Evolutionary conservation across 2,113 vertebrate genomes (phyloP).

Genomic region (Cacatua alba): DNA sequence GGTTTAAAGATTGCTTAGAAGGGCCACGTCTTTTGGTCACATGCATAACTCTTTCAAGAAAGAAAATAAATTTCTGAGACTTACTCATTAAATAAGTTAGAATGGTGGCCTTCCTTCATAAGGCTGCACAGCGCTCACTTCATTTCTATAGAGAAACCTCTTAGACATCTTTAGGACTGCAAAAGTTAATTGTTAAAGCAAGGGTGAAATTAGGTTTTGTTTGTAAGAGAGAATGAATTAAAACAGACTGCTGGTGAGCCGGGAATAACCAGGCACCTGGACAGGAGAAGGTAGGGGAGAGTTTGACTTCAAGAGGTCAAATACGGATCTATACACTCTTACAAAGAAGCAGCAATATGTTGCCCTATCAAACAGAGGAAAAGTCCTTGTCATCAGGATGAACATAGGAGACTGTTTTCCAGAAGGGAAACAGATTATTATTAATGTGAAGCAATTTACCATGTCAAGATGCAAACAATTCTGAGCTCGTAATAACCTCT

Average conservation of each 20-base stretch:
- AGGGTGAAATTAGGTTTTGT: background rate
- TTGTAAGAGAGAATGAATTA: background rate
- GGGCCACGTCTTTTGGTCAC: background rate
- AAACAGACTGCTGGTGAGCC: background rate
- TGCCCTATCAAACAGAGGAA: background rate
- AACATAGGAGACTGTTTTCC: background rate
- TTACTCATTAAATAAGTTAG: background rate
- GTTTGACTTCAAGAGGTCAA: background rate
- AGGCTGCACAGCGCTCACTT: background rate
- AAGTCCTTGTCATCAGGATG: background rate
- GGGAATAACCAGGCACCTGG: background rate
- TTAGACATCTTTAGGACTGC: background rate
- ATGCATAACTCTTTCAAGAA: background rate
- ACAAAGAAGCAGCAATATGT: background rate
- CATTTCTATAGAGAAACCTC: background rate
- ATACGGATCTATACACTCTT: accelerated
- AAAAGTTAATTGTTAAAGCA: background rate
- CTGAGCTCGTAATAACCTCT: background rate
- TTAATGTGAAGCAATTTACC: background rate
- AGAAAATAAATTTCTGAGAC: background rate
- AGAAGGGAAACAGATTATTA: background rate
- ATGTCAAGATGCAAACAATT: background rate
- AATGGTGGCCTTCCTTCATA: background rate
- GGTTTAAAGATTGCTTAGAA: background rate
- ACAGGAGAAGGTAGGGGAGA: background rate